Evolutionary conservation across 2,888 invertebrate genomes (phyloP).

Genomic region (Clepsis dumicolana): DNA sequence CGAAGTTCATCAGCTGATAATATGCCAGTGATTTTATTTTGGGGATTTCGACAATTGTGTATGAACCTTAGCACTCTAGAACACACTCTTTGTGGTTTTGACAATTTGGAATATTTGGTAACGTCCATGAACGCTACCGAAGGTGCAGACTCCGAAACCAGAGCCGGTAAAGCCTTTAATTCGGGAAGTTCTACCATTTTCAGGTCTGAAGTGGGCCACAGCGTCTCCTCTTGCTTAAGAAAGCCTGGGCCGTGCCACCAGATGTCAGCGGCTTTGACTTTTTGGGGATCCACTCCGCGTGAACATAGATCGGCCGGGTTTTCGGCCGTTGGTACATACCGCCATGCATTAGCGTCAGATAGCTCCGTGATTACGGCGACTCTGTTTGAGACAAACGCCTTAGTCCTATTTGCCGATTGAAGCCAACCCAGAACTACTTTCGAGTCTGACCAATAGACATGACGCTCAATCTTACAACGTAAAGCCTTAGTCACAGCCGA

Average conservation of each 20-base stretch:
- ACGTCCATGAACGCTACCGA: conserved; percentile 29
- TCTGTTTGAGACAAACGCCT: no score
- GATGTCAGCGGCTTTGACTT: conserved; percentile 3
- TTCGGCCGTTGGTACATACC: conserved; percentile 38
- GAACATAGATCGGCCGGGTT: conserved; percentile 47
- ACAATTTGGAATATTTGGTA: conserved; percentile 34
- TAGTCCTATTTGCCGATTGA: no score
- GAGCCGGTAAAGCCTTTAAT: conserved; percentile 2
- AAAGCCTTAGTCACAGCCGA: conserved; percentile 28
- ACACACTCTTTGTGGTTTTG: conserved; percentile 26
- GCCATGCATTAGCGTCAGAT: not conserved
- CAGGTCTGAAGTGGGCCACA: conserved; percentile 12
- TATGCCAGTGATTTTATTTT: conserved; percentile 9
- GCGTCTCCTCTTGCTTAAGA: not conserved
- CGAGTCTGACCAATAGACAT: conserved; percentile 23
- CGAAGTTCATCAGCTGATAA: conserved; percentile 27
- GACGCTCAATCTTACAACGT: conserved; percentile 8
- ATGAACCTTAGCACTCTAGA: conserved; percentile 3
- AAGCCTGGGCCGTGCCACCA: conserved; percentile 45
- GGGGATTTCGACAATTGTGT: conserved; percentile 22
- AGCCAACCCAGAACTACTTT: conserved; percentile 22
- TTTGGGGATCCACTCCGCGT: conserved; percentile 39
- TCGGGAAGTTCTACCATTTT: conserved; percentile 1
- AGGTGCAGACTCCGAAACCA: conserved; percentile 5
- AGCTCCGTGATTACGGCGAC: not conserved